Conservation (phyloP, 1,140 invertebrate genomes). For the Lucilia sericata region DNA sequence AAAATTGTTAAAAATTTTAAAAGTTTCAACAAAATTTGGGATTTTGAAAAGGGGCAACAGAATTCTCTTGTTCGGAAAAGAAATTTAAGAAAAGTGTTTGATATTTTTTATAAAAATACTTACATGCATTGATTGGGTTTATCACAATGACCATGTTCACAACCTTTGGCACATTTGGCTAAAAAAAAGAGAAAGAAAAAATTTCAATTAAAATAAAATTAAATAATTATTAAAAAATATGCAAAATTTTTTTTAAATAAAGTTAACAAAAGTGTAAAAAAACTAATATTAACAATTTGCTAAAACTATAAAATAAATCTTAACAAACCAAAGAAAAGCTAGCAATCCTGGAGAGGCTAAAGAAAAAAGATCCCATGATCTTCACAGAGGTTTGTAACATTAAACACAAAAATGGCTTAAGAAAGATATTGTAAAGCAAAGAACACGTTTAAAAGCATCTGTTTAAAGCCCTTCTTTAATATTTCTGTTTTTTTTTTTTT, state of each 20-base stretch:
- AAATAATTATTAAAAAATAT: not conserved
- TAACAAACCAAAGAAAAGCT: too few species aligned
- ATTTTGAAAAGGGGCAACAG: too few species aligned
- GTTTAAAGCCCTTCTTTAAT: constrained; percentile 34
- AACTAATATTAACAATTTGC: too few species aligned
- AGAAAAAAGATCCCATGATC: constrained; percentile 11
- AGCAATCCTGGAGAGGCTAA: too few species aligned
- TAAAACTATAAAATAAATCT: too few species aligned
- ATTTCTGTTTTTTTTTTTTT: not conserved
- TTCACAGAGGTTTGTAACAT: not conserved
- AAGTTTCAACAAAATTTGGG: too few species aligned
- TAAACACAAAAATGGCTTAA: not conserved
- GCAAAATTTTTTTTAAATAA: too few species aligned
- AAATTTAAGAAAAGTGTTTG: too few species aligned
- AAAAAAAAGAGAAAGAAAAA: constrained; percentile 75
- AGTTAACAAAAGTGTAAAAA: too few species aligned
- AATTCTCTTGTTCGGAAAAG: too few species aligned
- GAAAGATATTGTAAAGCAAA: not conserved
- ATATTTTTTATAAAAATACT: constrained; percentile 71
- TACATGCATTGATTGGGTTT: constrained; percentile 95
- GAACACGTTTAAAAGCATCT: constrained; percentile 27
- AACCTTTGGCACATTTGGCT: constrained; percentile 93
- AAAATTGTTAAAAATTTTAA: too few species aligned
- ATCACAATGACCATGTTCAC: constrained; percentile 92
- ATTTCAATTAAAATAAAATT: constrained; percentile 23